Evolutionary conservation across 2,797 vertebrate genomes (phyloP), one percentile per base, ranked within the genome.

Genomic region (Galago senegalensis): DNA sequence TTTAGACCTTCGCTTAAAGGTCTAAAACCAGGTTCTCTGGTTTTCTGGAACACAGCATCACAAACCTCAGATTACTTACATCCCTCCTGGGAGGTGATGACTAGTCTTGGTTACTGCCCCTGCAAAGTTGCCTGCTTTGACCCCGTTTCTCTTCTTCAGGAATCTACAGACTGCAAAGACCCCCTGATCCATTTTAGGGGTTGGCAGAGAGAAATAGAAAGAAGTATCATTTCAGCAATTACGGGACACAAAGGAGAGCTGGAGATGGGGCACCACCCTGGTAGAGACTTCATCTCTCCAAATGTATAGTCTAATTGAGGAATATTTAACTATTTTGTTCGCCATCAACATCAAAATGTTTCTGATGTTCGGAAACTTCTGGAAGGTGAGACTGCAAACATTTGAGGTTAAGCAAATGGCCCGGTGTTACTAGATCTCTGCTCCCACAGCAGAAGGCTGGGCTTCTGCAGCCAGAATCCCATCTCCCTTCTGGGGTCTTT

Each of bases 361-460:
- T 90, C 34, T 77, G 60, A 86, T 56, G 31, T 58, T 37, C 93
- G 17, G 31, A 82, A 89, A 86, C 37, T 72, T 93, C 67, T 46
- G 23, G 73, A 63, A 96, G 60, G 25, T 61, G 27, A 84, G 37
- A n/a, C 18, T 43, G 56, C 61, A 53, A 87, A 85, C n/a, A n/a
- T 14, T 7, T 46, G 31, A 61, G 31, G 34, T 34, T 27, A 70
- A n/a, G 29, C 10, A 7, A 67, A 70, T 0, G 1, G 7, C 31
- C 31, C 49, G 1, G 1, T 7, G 27, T 27, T n/a, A 2, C 18
- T 9, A 21, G 31, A 11, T 94, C 58, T 9, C 81, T 61, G 13
- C 77, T 86, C 2, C 67, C 72, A 3, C 3, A 56, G 76, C 89
- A 80, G 85, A 56, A 8, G 63, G 46, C 23, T 34, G 23, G 27